Percentiles rank a stretch among this genome's conserved stretches.
phyloP scores from a whole-genome alignment of 2,888 invertebrate genomes.

The Sesia apiformis region DNA sequence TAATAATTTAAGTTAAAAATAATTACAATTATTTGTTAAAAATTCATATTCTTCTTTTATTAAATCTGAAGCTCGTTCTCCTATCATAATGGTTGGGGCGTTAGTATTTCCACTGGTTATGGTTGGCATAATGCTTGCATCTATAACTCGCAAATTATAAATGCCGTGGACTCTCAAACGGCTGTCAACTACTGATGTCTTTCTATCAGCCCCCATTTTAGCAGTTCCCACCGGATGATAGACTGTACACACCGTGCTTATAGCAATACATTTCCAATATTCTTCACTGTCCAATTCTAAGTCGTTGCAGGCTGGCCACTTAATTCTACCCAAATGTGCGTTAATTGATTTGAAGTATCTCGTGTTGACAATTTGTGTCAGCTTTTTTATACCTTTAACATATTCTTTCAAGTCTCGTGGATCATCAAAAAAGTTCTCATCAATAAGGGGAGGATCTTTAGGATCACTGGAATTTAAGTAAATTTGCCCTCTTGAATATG shows the following conservation, averaged over 20 bases:
- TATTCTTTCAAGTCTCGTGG: constrained; percentile 57
- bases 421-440: constrained; percentile 77
- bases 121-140: constrained; percentile 86
- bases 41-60: constrained; percentile 67
- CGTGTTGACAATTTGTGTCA: constrained; percentile 30
- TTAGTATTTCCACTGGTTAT: constrained; percentile 86
- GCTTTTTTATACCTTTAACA: constrained; percentile 29
- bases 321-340: constrained; percentile 27
- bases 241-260: constrained; percentile 63
- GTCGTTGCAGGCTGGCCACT: constrained; percentile 28
- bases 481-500: constrained; percentile 70
- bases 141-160: constrained; percentile 78
- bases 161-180: constrained; percentile 78
- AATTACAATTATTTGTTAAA: neutral
- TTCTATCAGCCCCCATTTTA: constrained; percentile 72
- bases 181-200: constrained; percentile 62
- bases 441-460: constrained; percentile 72
- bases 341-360: constrained; percentile 30
- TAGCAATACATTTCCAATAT: constrained; percentile 42
- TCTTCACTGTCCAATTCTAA: constrained; percentile 24
- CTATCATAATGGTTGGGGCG: constrained; percentile 86
- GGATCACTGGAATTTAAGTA: constrained; percentile 72
- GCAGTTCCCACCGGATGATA: constrained; percentile 82
- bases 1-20: too few relatives aligned
- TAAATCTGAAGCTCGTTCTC: constrained; percentile 83